phyloP scores from a whole-genome alignment of 2,888 invertebrate species.

The Xanthorhoe spadicearia region DNA sequence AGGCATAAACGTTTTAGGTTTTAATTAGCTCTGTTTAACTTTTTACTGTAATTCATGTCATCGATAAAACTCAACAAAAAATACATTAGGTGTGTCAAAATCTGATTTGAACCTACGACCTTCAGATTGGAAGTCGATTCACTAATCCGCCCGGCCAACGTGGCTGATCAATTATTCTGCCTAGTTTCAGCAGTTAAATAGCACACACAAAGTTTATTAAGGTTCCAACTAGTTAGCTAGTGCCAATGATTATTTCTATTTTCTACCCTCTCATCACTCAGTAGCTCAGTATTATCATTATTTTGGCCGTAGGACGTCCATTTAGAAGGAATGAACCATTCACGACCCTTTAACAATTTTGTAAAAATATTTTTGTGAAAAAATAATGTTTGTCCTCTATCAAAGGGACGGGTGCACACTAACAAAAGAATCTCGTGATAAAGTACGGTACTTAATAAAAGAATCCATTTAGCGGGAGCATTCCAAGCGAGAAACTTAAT shows the following conservation, averaged over 20 bases:
- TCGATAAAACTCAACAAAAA: no score
- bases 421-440: conserved; percentile 29
- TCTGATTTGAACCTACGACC: no score
- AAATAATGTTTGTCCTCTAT: conserved; percentile 24
- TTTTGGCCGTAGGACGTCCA: neutral
- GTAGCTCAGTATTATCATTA: neutral
- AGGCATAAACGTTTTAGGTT: no score
- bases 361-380: conserved; percentile 13
- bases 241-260: neutral
- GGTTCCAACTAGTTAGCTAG: neutral
- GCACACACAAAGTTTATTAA: neutral
- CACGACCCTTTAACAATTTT: neutral
- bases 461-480: conserved; percentile 41
- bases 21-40: no score
- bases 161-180: no score
- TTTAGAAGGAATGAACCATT: neutral
- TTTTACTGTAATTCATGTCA: no score
- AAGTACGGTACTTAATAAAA: conserved; percentile 36
- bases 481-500: conserved; percentile 46
- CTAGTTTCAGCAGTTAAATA: no score
- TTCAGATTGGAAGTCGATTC: no score
- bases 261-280: neutral
- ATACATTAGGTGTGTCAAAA: no score
- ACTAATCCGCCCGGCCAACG: no score
- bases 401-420: conserved; percentile 17